Evolutionary conservation across 2,113 vertebrate genomes (phyloP).

Genomic region (Fulmarus glacialis): DNA sequence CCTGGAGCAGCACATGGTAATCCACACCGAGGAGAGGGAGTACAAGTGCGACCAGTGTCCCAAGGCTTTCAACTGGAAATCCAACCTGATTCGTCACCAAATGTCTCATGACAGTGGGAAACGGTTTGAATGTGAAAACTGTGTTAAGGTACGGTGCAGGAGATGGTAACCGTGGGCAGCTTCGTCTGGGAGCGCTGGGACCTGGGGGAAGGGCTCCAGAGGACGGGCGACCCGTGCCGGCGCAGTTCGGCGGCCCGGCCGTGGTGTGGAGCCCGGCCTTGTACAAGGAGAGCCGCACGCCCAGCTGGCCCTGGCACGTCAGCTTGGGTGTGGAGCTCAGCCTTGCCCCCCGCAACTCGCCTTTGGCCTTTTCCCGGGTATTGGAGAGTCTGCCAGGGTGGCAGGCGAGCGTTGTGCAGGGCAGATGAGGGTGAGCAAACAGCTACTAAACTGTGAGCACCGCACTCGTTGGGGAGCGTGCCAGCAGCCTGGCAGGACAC

Average conservation of each 20-base stretch:
- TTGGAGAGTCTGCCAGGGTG: rapidly evolving
- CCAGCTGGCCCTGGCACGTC: not conserved
- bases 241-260: rapidly evolving
- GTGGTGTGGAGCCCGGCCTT: too few species aligned
- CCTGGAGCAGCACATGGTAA: conserved; percentile 97
- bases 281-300: not conserved
- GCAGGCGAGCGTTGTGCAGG: rapidly evolving
- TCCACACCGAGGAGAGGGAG: conserved; percentile 96
- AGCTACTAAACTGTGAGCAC: rapidly evolving
- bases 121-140: conserved; percentile 99
- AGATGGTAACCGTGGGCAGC: rapidly evolving
- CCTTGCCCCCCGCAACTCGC: rapidly evolving
- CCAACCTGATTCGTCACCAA: conserved; percentile 99
- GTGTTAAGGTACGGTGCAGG: conserved; percentile 88
- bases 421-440: not conserved
- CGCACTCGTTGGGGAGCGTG: rapidly evolving
- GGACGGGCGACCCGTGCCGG: rapidly evolving
- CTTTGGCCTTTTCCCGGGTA: not conserved
- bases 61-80: conserved; percentile 99
- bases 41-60: conserved; percentile 99
- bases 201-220: not conserved
- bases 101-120: conserved; percentile 99
- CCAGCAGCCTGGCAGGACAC: not conserved
- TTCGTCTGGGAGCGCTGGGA: rapidly evolving
- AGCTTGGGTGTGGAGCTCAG: not conserved